phyloP scores from a whole-genome alignment of 2,113 vertebrate species.

The Amia ocellicauda region DNA sequence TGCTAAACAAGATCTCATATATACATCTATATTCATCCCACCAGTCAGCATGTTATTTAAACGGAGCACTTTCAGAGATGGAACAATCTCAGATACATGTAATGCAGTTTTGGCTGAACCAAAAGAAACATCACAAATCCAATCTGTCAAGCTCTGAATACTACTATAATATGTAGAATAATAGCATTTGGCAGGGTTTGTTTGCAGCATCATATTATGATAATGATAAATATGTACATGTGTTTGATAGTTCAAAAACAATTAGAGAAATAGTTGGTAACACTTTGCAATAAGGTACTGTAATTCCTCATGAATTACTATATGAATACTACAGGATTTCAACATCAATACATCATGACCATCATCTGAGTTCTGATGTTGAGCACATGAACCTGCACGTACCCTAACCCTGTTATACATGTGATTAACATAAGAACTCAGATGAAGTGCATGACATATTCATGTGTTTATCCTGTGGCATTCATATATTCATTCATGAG shows the following conservation, averaged over 20 bases:
- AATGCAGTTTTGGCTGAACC: slow-evolving; percentile 28
- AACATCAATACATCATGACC: too few relatives aligned
- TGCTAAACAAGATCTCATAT: background rate
- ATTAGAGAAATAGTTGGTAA: too few relatives aligned
- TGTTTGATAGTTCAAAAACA: background rate
- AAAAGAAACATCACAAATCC: slow-evolving; percentile 24
- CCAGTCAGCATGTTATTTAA: background rate
- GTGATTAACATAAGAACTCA: too few relatives aligned
- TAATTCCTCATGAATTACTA: too few relatives aligned
- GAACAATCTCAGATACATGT: slow-evolving; percentile 21
- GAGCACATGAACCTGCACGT: too few relatives aligned
- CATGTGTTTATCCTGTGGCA: too few relatives aligned
- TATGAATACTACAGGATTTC: too few relatives aligned
- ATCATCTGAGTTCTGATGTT: too few relatives aligned
- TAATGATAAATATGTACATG: background rate
- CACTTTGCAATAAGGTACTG: too few relatives aligned
- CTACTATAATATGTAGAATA: background rate
- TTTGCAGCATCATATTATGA: slow-evolving; percentile 36
- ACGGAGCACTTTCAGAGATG: background rate
- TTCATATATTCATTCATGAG: too few relatives aligned
- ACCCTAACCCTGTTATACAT: too few relatives aligned
- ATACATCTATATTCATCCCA: background rate
- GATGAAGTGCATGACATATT: too few relatives aligned
- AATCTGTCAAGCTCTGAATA: slow-evolving; percentile 26
- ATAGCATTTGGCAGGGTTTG: slow-evolving; percentile 18